Percentiles rank a stretch among this genome's conserved stretches.
phyloP scores from a whole-genome alignment of 2,888 invertebrate genomes.

The Tachina grossa region DNA sequence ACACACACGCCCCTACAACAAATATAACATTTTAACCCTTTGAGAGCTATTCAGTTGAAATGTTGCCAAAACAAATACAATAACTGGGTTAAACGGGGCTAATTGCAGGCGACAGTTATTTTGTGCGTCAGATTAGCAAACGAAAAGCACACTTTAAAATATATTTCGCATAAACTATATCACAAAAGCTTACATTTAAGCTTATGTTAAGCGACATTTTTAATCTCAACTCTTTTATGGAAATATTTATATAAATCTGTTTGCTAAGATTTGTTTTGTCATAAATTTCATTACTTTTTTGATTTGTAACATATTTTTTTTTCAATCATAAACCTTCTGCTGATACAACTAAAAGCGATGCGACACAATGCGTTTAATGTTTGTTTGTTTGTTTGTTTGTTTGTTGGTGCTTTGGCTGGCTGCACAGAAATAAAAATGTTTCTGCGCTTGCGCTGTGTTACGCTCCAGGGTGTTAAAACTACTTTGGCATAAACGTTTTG shows the following conservation, averaged over 20 bases:
- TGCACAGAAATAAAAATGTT: conserved; percentile 9
- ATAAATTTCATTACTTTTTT: conserved; percentile 59
- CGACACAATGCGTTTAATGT: conserved; percentile 56
- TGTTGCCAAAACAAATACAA: neutral
- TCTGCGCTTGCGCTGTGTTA: conserved; percentile 58
- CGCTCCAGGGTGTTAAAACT: conserved; percentile 67
- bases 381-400: conserved; percentile 40
- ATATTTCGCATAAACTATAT: neutral
- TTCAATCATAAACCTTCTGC: conserved; percentile 21
- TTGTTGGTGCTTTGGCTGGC: conserved; percentile 14
- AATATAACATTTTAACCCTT: conserved; percentile 61
- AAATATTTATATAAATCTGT: conserved; percentile 3
- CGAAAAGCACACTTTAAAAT: neutral
- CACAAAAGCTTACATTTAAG: neutral
- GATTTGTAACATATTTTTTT: conserved; percentile 36
- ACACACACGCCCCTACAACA: conserved; percentile 2
- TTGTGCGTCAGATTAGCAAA: conserved; percentile 6
- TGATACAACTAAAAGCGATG: conserved; percentile 45
- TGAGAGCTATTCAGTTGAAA: conserved; percentile 20
- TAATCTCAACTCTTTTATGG: conserved; percentile 10
- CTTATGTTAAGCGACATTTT: conserved; percentile 16
- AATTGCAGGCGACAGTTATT: conserved; percentile 46
- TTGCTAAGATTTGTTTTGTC: conserved; percentile 47
- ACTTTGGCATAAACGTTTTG: conserved; percentile 57
- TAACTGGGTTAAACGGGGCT: conserved; percentile 39